Percentiles rank a stretch among this genome's conserved stretches.
phyloP scores from a whole-genome alignment of 2,113 vertebrate species.

The Cepphus grylle region DNA sequence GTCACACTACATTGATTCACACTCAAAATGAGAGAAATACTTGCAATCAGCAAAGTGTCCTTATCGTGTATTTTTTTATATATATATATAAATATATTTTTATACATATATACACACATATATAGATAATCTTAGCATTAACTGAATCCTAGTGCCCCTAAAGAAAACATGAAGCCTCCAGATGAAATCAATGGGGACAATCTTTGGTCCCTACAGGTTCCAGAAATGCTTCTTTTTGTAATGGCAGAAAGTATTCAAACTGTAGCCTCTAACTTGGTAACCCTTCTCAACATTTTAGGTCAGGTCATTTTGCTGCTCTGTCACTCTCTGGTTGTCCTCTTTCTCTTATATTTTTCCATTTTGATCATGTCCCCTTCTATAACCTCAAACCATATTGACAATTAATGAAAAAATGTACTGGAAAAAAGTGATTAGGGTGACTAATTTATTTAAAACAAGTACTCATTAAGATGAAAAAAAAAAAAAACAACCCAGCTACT shows the following conservation, averaged over 20 bases:
- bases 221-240: neutral
- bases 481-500: neutral
- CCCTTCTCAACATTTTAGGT: neutral
- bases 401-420: neutral
- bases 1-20: neutral
- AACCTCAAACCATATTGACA: neutral
- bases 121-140: neutral
- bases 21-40: neutral
- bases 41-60: neutral
- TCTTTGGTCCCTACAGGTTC: neutral
- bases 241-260: neutral
- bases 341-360: neutral
- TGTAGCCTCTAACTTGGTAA: neutral
- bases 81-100: neutral
- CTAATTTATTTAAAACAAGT: neutral
- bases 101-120: neutral
- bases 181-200: neutral
- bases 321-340: neutral
- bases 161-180: neutral
- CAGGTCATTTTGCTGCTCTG: neutral
- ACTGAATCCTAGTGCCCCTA: neutral
- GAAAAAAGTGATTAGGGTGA: neutral
- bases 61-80: neutral
- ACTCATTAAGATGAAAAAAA: neutral
- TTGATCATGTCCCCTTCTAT: neutral